Conservation (phyloP, 2,113 vertebrate species). For the Bombycilla garrulus region DNA sequence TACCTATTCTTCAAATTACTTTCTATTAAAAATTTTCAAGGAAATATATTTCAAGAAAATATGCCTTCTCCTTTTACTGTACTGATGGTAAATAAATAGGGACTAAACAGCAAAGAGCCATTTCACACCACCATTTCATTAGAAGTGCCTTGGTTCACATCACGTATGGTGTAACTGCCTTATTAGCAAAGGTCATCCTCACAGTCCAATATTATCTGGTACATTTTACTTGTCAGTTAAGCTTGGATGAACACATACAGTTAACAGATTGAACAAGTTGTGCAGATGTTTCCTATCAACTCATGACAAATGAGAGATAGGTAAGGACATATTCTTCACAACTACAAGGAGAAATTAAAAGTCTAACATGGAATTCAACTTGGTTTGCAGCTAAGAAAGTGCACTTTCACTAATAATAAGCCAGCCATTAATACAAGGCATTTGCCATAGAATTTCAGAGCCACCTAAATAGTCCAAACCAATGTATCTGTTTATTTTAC, state of each 20-base stretch:
- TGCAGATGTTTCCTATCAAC: conserved; percentile 59
- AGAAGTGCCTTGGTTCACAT: background rate
- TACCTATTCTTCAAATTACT: background rate
- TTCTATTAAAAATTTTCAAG: background rate
- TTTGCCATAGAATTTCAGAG: background rate
- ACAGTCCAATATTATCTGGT: conserved; percentile 18
- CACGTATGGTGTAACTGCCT: background rate
- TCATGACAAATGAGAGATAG: conserved; percentile 63
- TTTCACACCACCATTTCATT: conserved; percentile 13
- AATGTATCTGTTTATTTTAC: background rate
- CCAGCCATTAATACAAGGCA: background rate
- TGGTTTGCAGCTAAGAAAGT: background rate
- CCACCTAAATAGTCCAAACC: background rate
- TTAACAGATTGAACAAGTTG: conserved; percentile 65
- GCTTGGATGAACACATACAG: conserved; percentile 47
- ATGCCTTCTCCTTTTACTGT: background rate
- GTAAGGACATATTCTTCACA: conserved; percentile 23
- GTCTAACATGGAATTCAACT: background rate
- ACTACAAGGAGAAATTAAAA: conserved; percentile 51
- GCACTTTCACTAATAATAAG: background rate
- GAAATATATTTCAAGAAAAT: background rate
- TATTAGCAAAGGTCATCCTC: conserved; percentile 61
- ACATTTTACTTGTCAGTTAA: conserved; percentile 49
- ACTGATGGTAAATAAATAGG: background rate
- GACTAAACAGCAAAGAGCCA: background rate